phyloP scores from a whole-genome alignment of 2,113 vertebrate species.

The Aegotheles bennettii region DNA sequence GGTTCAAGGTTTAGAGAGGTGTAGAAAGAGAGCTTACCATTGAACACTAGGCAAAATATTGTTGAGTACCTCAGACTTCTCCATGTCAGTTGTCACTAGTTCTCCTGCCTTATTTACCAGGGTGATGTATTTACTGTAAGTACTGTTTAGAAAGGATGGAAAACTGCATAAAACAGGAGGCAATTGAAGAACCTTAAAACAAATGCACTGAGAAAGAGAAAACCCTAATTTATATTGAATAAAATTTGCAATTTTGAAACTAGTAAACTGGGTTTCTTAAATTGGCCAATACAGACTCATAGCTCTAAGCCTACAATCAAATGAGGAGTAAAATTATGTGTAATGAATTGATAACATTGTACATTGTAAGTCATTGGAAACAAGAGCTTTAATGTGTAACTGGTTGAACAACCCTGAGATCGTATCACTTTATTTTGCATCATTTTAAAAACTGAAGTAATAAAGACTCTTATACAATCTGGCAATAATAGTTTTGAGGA shows the following conservation, averaged over 20 bases:
- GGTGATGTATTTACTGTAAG: not conserved
- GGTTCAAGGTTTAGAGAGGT: accelerated
- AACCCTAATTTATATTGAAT: not conserved
- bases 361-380: not conserved
- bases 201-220: not conserved
- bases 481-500: not conserved
- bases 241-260: not conserved
- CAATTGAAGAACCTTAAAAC: not conserved
- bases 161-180: not conserved
- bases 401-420: not conserved
- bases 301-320: not conserved
- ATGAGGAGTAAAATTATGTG: not conserved
- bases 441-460: not conserved
- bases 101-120: not conserved
- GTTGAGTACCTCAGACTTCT: not conserved
- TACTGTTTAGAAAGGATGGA: not conserved
- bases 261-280: not conserved
- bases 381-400: not conserved
- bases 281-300: not conserved
- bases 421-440: not conserved
- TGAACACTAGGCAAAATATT: not conserved
- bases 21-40: not conserved
- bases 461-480: not conserved
- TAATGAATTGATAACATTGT: not conserved
- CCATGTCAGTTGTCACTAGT: no score